A percentile compares a stretch with the other conserved stretches of the same genome.
Evolutionary conservation across 2,888 invertebrate species (phyloP).

Genomic region (Cyaniris semiargus): DNA sequence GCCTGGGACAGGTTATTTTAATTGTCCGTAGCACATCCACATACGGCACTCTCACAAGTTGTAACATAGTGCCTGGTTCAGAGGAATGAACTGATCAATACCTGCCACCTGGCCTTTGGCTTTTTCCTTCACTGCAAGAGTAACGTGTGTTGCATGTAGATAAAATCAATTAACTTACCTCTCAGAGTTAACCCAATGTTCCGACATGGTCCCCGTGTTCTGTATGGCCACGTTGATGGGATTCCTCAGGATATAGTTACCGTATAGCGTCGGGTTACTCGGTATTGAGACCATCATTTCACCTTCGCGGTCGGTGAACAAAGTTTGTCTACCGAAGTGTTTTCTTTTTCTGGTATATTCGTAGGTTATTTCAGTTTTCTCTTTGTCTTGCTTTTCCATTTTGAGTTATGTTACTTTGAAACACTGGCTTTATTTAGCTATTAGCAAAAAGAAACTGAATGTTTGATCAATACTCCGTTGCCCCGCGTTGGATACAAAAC

Average conservation of each 20-base stretch:
- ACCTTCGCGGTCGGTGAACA: constrained; percentile 85
- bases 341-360: constrained; percentile 85
- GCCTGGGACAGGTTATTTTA: too few species aligned
- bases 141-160: too few species aligned
- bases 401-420: neutral
- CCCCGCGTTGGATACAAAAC: neutral
- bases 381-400: constrained; percentile 70
- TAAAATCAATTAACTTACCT: constrained; percentile 51
- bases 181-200: constrained; percentile 83
- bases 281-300: constrained; percentile 83
- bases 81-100: too few species aligned
- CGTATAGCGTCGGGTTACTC: constrained; percentile 51
- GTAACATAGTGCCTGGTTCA: too few species aligned
- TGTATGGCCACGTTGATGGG: constrained; percentile 83
- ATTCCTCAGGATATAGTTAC: constrained; percentile 80
- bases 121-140: too few species aligned
- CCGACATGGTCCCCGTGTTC: constrained; percentile 81
- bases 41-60: too few species aligned
- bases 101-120: too few species aligned
- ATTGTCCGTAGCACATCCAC: too few species aligned
- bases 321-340: constrained; percentile 85
- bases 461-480: constrained; percentile 1
- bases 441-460: neutral
- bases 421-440: neutral
- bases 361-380: constrained; percentile 64